Percentiles rank a stretch among this genome's conserved stretches.
Evolutionary conservation across 1,140 invertebrate species (phyloP).

Genomic region (Meloidogyne exigua): DNA sequence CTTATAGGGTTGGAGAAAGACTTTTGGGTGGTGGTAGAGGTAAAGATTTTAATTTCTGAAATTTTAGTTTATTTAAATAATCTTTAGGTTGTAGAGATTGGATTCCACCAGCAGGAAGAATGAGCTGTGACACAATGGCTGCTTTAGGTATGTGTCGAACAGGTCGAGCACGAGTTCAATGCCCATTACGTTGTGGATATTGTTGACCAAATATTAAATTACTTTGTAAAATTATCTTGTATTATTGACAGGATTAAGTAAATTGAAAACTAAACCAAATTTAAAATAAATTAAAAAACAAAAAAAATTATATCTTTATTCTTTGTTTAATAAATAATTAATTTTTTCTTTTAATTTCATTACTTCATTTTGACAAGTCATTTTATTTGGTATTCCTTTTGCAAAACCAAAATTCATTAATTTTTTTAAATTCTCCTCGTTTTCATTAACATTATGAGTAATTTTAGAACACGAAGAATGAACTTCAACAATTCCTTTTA

Average conservation of each 20-base stretch:
- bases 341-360: not conserved
- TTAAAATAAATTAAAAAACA: too few species aligned
- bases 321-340: not conserved
- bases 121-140: not conserved
- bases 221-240: too few species aligned
- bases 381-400: not conserved
- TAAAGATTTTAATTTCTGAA: not conserved
- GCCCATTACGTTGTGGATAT: not conserved
- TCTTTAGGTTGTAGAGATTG: not conserved
- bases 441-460: not conserved
- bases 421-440: not conserved
- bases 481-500: slow-evolving; percentile 21
- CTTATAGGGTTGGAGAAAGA: not conserved
- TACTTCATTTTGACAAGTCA: not conserved
- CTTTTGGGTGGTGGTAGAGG: not conserved
- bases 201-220: not conserved
- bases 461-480: slow-evolving; percentile 32
- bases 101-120: not conserved
- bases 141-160: not conserved
- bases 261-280: too few species aligned
- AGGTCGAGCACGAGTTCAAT: not conserved
- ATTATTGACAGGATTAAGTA: too few species aligned
- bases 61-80: not conserved
- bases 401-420: slow-evolving; percentile 16
- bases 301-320: not conserved